Evolutionary conservation across 1,140 invertebrate genomes (phyloP).

Genomic region (Plectrocnemia conspersa): DNA sequence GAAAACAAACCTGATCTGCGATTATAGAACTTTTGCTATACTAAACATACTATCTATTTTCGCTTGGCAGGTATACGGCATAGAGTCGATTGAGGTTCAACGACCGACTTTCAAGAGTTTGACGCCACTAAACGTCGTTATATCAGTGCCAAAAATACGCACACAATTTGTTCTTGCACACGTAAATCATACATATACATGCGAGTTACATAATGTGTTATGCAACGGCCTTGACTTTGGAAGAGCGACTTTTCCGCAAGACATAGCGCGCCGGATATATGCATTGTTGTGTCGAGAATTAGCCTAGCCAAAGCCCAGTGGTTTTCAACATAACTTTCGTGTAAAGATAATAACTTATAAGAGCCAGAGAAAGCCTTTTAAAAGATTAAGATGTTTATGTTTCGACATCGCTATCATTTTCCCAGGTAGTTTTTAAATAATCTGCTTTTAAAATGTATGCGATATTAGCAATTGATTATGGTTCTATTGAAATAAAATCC

Average conservation of each 20-base stretch:
- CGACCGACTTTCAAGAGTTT: slow-evolving; percentile 54
- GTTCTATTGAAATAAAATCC: too few relatives aligned
- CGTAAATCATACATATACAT: slow-evolving; percentile 4
- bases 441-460: too few relatives aligned
- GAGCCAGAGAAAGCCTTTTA: too few relatives aligned
- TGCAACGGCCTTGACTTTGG: background rate
- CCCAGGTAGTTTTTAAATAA: too few relatives aligned
- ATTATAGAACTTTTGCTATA: slow-evolving; percentile 1
- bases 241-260: background rate
- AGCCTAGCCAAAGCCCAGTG: too few relatives aligned
- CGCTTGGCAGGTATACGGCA: slow-evolving; percentile 18
- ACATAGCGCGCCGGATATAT: too few relatives aligned
- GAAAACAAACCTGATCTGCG: slow-evolving; percentile 5
- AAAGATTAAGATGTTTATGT: too few relatives aligned
- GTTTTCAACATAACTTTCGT: too few relatives aligned
- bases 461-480: too few relatives aligned
- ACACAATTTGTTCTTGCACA: slow-evolving; percentile 2
- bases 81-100: slow-evolving; percentile 43
- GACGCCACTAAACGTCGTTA: slow-evolving; percentile 50
- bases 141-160: slow-evolving; percentile 52
- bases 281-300: too few relatives aligned
- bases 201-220: background rate
- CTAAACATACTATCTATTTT: slow-evolving; percentile 1
- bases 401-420: too few relatives aligned
- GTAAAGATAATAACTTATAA: too few relatives aligned